phyloP scores from a whole-genome alignment of 1,140 invertebrate genomes.

The Pseudachorutes palmiensis region DNA sequence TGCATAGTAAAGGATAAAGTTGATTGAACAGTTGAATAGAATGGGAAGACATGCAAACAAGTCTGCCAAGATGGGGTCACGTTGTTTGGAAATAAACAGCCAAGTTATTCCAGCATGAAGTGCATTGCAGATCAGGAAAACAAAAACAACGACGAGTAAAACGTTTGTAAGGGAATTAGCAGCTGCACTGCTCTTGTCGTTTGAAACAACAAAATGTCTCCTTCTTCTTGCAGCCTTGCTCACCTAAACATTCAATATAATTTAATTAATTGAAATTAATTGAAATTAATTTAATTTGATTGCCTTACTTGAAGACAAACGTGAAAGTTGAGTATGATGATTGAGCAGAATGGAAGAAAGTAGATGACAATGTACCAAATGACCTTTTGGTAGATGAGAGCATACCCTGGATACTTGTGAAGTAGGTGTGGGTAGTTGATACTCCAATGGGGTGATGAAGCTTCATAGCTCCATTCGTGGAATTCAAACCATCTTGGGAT shows the following conservation, averaged over 20 bases:
- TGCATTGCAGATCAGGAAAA: background rate
- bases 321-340: background rate
- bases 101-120: background rate
- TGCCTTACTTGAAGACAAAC: background rate
- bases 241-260: too few relatives aligned
- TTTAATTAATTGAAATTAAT: too few relatives aligned
- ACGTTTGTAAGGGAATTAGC: background rate
- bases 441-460: background rate
- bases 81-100: background rate
- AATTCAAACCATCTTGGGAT: background rate
- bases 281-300: too few relatives aligned
- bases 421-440: background rate
- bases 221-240: too few relatives aligned
- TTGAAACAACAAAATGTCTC: too few relatives aligned
- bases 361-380: background rate
- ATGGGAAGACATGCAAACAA: background rate
- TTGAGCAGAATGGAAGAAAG: background rate
- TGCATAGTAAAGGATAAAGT: constrained; percentile 2
- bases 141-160: background rate
- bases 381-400: background rate
- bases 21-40: background rate
- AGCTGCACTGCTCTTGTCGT: too few relatives aligned
- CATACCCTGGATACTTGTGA: background rate
- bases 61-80: background rate
- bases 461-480: background rate